Base-by-base conservation (phyloP, 2,888 invertebrate species). In the Epicampocera succincta region DNA sequence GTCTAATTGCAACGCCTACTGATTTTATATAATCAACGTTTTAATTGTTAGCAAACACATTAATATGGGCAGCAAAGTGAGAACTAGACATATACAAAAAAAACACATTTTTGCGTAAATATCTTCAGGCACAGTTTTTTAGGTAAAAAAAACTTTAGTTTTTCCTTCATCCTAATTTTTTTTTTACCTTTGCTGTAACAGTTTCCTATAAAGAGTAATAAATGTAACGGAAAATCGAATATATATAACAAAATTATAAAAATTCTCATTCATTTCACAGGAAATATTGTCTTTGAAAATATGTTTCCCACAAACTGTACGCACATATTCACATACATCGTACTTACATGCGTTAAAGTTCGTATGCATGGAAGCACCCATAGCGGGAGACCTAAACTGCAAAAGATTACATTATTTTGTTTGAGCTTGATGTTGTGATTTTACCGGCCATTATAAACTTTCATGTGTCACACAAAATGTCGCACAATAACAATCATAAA, bases 381-480 rank as follows among this genome's bases (percentile, higher is more conserved):
- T 29, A 4, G 29, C 17, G 19, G n/a, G 12, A 63, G 21, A 38
- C 9, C 48, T 52, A 50, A 33, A 48, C 40, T 54, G 19, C 61
- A 74, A 78, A 71, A 60, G 50, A 74, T 74, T 73, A 76, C 68
- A 65, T 61, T 77, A 78, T 74, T 71, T 65, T 54, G 42, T 44
- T 74, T 58, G 69, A 65, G 60, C 65, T 68, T 60, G 71, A 60
- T 66, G 68, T 76, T 78, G 69, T 78, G 78, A 82, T 78, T 82
- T 82, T 78, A 60, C 74, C 78, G 74, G 71, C 78, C 74, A 75
- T 82, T 78, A 71, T 78, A 75, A 74, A 78, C 74, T 75, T 78
- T 74, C 78, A 78, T 78, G 71, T 82, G 82, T 78, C 82, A 82
- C 74, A 71, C 71, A 65, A 66, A 75, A 82, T 75, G 78, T 71